Percentiles rank a stretch among this genome's conserved stretches.
Conservation (phyloP, 2,888 invertebrate species). For the Eupelmus urozonus region DNA sequence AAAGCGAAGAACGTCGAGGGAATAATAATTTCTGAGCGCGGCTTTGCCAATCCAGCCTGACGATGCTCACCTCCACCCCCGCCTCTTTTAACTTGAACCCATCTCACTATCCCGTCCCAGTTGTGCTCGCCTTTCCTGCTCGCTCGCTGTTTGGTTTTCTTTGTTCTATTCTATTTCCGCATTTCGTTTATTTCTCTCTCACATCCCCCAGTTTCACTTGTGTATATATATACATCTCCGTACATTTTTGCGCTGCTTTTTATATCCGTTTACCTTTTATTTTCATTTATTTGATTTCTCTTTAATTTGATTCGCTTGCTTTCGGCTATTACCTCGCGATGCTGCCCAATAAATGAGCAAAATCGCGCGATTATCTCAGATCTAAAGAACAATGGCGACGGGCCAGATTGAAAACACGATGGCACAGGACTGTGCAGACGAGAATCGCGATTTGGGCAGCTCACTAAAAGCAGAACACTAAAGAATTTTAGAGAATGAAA, state of each 20-base stretch:
- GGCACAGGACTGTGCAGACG: neutral
- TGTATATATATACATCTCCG: conserved; percentile 12
- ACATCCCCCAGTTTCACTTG: conserved; percentile 10
- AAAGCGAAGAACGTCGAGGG: conserved; percentile 46
- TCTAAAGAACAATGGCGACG: conserved; percentile 43
- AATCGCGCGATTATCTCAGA: conserved; percentile 3
- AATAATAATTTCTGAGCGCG: conserved; percentile 58
- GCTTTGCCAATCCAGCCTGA: conserved; percentile 61
- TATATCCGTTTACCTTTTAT: conserved; percentile 3
- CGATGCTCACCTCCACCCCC: conserved; percentile 50
- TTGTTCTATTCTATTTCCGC: conserved; percentile 4
- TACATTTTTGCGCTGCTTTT: conserved; percentile 5
- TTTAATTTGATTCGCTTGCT: conserved; percentile 58
- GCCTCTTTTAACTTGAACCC: neutral
- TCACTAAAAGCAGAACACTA: conserved; percentile 8
- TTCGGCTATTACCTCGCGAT: conserved; percentile 37
- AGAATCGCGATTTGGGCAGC: conserved; percentile 41
- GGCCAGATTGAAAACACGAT: conserved; percentile 52
- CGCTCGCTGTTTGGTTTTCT: conserved; percentile 7
- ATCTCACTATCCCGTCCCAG: neutral
- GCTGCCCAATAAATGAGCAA: neutral
- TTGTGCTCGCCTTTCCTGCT: conserved; percentile 15
- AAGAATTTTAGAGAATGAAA: conserved; percentile 1
- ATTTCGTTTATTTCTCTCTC: conserved; percentile 4
- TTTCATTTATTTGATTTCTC: conserved; percentile 59